Base-by-base conservation (phyloP, 2,888 invertebrate species). In the Melipona beecheii region DNA sequence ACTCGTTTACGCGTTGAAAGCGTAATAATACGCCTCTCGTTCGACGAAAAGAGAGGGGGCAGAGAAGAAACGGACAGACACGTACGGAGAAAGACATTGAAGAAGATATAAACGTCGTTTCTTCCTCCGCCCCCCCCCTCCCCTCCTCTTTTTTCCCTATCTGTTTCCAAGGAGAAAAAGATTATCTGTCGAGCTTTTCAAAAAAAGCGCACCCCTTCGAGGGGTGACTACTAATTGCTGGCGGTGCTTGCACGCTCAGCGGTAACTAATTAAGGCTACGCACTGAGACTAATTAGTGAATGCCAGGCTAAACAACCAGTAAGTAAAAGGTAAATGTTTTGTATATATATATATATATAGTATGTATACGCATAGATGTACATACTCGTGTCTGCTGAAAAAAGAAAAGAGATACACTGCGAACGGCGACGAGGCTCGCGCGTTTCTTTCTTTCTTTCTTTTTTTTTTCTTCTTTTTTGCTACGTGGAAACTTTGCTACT, bases 221-320 rank as follows among this genome's bases (percentile, higher is more conserved):
- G 82, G 83, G 84, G 80, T 77, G 88, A 86, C 88, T 84, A 88
- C 89, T 86, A 85, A 87, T 86, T 89, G 87, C 87, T 91, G 91
- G 90, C 91, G 91, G 91, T 93, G 92, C 92, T 92, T 91, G 92
- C 89, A 88, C 92, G 92, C 92, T 92, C 91, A 92, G 91, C 91
- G 92, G 93, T 93, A 92, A 93, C 93, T 93, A 93, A 93, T 93
- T 92, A 92, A 93, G 87, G 91, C 92, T 91, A 91, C 92, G 90
- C 91, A 92, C 89, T 90, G 89, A 89, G 89, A 89, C 88, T 91
- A 89, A 91, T 91, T 90, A 90, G 88, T 90, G 85, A 87, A 91
- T 91, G 88, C 88, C 88, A 89, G 85, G 87, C 89, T 85, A 87
- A 88, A 88, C 87, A 88, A 89, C 74, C 87, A 85, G 81, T 85